Percentiles rank a stretch among this genome's conserved stretches.
phyloP scores from a whole-genome alignment of 1,140 invertebrate species.

The Calycopis cecrops region DNA sequence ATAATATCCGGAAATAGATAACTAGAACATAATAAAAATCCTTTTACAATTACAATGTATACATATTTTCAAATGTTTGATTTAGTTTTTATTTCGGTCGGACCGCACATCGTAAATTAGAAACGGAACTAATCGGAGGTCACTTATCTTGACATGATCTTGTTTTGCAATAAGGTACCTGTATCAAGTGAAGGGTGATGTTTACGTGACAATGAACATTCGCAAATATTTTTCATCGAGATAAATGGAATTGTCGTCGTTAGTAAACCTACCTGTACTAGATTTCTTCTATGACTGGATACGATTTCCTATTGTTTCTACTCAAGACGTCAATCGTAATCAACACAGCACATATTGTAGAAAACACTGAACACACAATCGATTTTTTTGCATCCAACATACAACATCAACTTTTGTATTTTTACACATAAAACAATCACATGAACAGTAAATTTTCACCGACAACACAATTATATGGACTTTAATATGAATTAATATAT shows the following conservation, averaged over 20 bases:
- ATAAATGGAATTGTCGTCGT: background rate
- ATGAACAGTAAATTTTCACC: constrained; percentile 24
- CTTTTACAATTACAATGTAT: too few species aligned
- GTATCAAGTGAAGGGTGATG: constrained; percentile 18
- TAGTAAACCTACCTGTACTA: constrained; percentile 1
- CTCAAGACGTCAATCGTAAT: constrained; percentile 67
- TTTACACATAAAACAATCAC: constrained; percentile 34
- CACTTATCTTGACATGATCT: constrained; percentile 24
- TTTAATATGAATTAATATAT: constrained; percentile 31
- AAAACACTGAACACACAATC: constrained; percentile 47
- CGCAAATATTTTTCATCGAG: background rate
- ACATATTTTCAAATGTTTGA: too few species aligned
- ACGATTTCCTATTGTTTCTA: constrained; percentile 60
- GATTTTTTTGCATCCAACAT: constrained; percentile 47
- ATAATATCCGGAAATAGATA: too few species aligned
- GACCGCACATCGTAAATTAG: background rate
- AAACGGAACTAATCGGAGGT: constrained; percentile 21
- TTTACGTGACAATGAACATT: constrained; percentile 13
- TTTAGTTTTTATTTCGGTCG: too few species aligned
- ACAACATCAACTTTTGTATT: constrained; percentile 35
- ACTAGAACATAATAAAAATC: too few species aligned
- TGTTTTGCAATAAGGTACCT: constrained; percentile 16
- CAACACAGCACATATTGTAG: constrained; percentile 68
- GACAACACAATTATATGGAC: constrained; percentile 15
- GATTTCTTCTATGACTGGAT: constrained; percentile 15